Evolutionary conservation across 2,113 vertebrate genomes (phyloP).

Genomic region (Sebastes schlegelii): DNA sequence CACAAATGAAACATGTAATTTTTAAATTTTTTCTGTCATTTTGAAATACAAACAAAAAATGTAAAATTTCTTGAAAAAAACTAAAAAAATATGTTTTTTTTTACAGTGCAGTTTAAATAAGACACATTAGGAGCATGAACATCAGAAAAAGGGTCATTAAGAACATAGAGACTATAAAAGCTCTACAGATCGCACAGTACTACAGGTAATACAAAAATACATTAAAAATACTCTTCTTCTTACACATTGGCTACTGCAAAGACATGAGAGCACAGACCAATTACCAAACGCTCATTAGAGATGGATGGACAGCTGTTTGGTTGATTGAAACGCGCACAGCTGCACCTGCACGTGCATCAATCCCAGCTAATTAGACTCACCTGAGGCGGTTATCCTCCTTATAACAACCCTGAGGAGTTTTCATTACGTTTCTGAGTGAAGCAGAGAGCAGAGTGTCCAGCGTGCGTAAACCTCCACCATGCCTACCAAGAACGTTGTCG

Average conservation of each 20-base stretch:
- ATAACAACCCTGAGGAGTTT: not conserved
- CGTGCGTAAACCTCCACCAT: slow-evolving; percentile 81
- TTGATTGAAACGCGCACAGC: not conserved
- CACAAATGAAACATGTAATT: too few species aligned
- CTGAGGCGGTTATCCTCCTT: slow-evolving; percentile 13
- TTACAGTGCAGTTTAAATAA: not conserved
- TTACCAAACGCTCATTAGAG: not conserved
- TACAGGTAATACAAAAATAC: not conserved
- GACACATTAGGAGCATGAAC: not conserved
- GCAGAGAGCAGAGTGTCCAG: not conserved
- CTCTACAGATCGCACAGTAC: not conserved
- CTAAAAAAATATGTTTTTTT: too few species aligned
- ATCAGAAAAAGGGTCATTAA: not conserved
- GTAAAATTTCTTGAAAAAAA: too few species aligned
- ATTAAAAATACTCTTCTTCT: not conserved
- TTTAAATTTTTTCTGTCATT: too few species aligned
- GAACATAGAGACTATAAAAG: not conserved
- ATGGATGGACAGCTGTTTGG: not conserved
- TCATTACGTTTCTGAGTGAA: too few species aligned
- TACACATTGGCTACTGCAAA: not conserved
- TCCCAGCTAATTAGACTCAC: slow-evolving; percentile 54
- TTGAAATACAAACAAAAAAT: too few species aligned
- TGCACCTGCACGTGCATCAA: slow-evolving; percentile 16
- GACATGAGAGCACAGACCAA: not conserved
- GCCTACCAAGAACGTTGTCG: slow-evolving; percentile 64